Base-by-base conservation (phyloP, 2,797 vertebrate species). In the Allobates femoralis region DNA sequence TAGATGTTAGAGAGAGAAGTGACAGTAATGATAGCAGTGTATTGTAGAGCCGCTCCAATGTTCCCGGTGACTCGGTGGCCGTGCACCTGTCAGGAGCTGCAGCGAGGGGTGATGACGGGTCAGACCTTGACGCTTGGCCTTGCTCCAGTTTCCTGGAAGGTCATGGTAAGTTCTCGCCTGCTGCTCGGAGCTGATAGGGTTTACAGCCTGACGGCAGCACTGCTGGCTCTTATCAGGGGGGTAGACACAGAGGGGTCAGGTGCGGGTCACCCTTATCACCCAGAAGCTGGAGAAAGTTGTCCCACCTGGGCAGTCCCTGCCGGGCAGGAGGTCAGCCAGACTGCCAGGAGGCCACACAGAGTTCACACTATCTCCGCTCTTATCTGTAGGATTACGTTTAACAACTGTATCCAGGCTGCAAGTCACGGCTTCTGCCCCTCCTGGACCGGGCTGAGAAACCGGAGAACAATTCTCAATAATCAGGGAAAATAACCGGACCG, bases 281-380 rank as follows among this genome's bases (percentile, higher is more conserved):
- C 14, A 89, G 84, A 55, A 88, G 90, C 90, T 88, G 79, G 89
- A 91, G 94, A 94, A 94, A 94, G 94, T 93, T 94, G 94, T 94
- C 94, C 93, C 92, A 95, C 93, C 94, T 95, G 94, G 93, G 89
- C 89, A 91, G 90, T 91, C 92, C 93, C 92, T 94, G 94, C 90
- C 91, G 60, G 87, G 88, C n/a, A 90, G 89, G 90, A 93, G 94
- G 94, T 95, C 93, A 92, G 93, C 92, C 92, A 93, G 90, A 86
- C 79, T 92, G 90, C 88, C 80, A 91, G 74, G 41, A 55, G 91
- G 92, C 92, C 90, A 90, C 15, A 30, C 71, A 87, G 90, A 93
- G 93, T 92, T 93, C 93, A 92, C 87, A 51, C 79, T 89, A 90
- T 90, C 88, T 90, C 84, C 87, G 87, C 85, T 90, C 77, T 87